Evolutionary conservation across 2,888 invertebrate species (phyloP), one percentile per base, ranked within the genome.

Genomic region (Trachelus troglodyta): DNA sequence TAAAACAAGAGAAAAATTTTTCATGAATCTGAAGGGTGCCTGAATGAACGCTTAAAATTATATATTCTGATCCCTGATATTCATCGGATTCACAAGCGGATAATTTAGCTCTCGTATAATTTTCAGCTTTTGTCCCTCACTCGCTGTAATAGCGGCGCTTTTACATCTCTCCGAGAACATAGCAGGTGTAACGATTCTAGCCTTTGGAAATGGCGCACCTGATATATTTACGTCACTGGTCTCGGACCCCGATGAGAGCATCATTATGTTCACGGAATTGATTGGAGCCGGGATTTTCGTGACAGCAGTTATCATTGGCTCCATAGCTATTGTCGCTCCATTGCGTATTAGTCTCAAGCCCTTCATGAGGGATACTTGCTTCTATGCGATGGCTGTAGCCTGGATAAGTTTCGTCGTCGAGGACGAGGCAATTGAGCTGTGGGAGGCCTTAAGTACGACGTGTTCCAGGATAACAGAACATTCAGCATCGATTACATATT

Each of bases 141-240:
- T 94, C 12, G 90, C 93, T 74, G 91, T 92, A 12, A 91, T 94
- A 37, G 92, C 94, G 1, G 85, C 89, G 75, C 85, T 91, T 1
- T 83, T 94, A 73, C 88, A 88, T 35, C 86, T 94, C 75, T 93
- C 93, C 77, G 93, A 94, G 82, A 93, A 92, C 83, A 91, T 94
- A 56, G 94, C 94, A 12, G 95, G 95, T 4, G 94, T 95, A 12
- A 95, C 95, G n/a, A 92, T 95, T 83, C 88, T 95, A 84, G 95
- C 95, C 0, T 94, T 95, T 87, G 95, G 95, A 33, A 95, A 95
- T 87, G 95, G 95, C 71, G 94, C 95, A 0, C 94, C 95, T 6
- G 95, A 95, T 89, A 92, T 95, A 76, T 95, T 95, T 85, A 93
- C 94, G 15, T 93, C 94, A 23, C 88, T 95, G 33, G 94, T 89